These are phyloP conservation scores for Palloptera scutellata DNA, from an alignment of 2,888 invertebrate genomes.

Conservation along the genomic window DNA sequence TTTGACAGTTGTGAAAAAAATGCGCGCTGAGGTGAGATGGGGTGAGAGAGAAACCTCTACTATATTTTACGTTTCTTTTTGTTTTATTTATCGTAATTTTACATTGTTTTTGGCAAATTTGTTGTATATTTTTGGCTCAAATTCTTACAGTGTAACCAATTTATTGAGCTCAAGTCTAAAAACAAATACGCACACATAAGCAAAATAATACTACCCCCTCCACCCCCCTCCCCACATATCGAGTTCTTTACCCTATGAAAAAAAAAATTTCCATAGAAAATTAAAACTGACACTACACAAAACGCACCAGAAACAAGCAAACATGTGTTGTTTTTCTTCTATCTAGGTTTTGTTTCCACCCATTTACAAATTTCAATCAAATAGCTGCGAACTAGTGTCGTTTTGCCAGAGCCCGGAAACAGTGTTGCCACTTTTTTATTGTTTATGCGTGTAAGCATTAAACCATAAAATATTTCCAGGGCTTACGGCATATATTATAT, in stretches of 20 bases:
- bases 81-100: no score
- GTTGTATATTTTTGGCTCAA: not conserved
- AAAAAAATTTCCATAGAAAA: not conserved
- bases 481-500: not conserved
- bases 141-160: not conserved
- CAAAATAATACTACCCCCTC: not conserved
- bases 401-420: no score
- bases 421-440: not conserved
- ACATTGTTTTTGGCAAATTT: no score
- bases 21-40: no score
- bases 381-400: not conserved
- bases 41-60: no score
- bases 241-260: no score
- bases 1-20: no score
- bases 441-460: not conserved
- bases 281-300: no score
- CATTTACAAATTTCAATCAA: not conserved
- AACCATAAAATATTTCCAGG: not conserved
- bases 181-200: not conserved
- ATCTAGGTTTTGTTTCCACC: no score
- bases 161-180: slow-evolving; percentile 9
- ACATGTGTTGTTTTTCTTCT: not conserved
- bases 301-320: not conserved
- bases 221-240: not conserved
- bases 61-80: no score